These are phyloP conservation scores for Tetramorium bicarinatum DNA, from an alignment of 2,888 invertebrate species.

Conservation along the genomic window DNA sequence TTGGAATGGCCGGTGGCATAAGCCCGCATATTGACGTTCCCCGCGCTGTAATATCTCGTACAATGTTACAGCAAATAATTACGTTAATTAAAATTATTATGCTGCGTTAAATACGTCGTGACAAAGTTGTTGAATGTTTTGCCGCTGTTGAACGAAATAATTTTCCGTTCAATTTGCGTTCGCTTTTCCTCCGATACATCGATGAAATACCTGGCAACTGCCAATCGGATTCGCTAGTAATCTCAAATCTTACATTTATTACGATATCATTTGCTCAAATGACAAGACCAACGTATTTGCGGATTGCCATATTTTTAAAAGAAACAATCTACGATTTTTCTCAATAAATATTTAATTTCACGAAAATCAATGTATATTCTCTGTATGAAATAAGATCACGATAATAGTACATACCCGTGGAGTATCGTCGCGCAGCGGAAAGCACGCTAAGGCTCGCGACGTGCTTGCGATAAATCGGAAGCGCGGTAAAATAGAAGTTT, in stretches of 20 bases:
- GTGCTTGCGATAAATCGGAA: conserved; percentile 56
- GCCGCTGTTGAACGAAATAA: conserved; percentile 11
- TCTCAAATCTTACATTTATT: neutral
- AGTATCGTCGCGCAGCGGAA: conserved; percentile 28
- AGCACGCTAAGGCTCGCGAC: conserved; percentile 47
- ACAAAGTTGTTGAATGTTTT: neutral
- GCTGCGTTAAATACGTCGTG: neutral
- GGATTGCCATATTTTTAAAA: neutral
- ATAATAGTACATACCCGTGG: conserved; percentile 1
- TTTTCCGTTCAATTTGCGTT: neutral
- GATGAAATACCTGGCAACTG: neutral
- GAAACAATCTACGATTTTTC: neutral
- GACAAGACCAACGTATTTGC: neutral
- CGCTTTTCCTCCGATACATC: neutral
- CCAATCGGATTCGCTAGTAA: neutral
- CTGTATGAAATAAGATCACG: conserved; percentile 7
- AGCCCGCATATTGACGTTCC: conserved; percentile 16
- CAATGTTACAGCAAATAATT: conserved; percentile 21
- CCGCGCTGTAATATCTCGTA: neutral
- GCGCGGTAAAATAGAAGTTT: conserved; percentile 55
- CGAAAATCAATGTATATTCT: neutral
- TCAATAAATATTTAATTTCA: neutral
- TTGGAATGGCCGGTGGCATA: neutral
- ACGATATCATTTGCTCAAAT: neutral
- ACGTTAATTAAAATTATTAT: conserved; percentile 38